Base-by-base conservation (phyloP, 2,113 vertebrate species). In the Spheniscus mendiculus region DNA sequence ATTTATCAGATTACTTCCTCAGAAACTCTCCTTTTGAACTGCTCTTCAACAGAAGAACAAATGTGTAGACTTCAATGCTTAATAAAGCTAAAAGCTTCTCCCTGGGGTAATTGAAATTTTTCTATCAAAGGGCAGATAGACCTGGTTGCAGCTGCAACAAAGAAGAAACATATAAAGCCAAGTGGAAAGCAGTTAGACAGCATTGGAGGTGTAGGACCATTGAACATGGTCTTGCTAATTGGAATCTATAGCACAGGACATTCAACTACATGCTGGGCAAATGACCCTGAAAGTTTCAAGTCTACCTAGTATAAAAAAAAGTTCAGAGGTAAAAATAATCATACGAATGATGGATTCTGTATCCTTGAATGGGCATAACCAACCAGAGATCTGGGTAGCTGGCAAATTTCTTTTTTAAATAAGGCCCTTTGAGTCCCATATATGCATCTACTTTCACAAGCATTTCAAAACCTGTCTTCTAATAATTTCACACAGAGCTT, bases 1-100 rank as follows among this genome's bases (percentile, higher is more conserved):
- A 98, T 98, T 98, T 98, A 98, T 98, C 97, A 98, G 98, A 98
- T 98, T 98, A 98, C 98, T 98, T 98, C 97, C 97, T 98, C 97
- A 97, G 97, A 98, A 98, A 98, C 85, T 81, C 73, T 95, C 92
- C 95, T 97, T 98, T 98, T 98, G 98, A 98, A 98, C 98, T 97
- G 96, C 70, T 98, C 97, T 98, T 98, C 94, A 96, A 97, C 97
- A 98, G 97, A 98, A 98, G 98, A 98, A 98, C 97, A 98, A 98
- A 98, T 98, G 98, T 87, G 94, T 93, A 97, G 97, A 98, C 98
- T 98, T 98, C 98, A 98, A 98, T 98, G 98, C 98, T 98, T 98
- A 98, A 98, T 98, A 98, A 98, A 98, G 97, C 98, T 98, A 97
- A 98, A 98, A 98, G 98, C 98, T 96, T 98, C 98, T 98, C 98